Base-by-base conservation (phyloP, 2,113 vertebrate species). In the Eptesicus fuscus region DNA sequence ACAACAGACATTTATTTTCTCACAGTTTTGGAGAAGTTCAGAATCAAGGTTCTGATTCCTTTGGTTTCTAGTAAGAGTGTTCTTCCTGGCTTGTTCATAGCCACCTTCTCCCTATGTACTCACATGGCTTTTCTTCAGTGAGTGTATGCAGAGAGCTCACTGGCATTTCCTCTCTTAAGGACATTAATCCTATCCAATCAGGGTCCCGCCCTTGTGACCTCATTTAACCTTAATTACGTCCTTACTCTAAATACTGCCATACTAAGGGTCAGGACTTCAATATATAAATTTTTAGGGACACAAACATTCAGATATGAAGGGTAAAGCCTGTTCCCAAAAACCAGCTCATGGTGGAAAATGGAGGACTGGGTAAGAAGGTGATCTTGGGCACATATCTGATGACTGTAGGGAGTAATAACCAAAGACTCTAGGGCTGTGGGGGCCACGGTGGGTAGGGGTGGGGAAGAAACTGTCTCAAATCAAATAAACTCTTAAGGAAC, bases 1-100 rank as follows among this genome's bases (percentile, higher is more conserved):
- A 92, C 44, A 91, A 88, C 10, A 86, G 61, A 79, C 73, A 71
- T 40, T 73, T 56, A 91, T 84, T 83, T 95, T 92, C n/a, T 93
- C 71, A 78, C 32, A 93, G 65, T 67, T 95, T 47, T 87, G 56
- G 90, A 70, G 13, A 95, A 90, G 40, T 87, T 51, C 53, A 95
- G 83, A 35, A 83, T 71, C 70, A 93, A 94, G 67, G 28, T 73
- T 86, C 51, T 37, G 44, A 37, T 4, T 37, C 20, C 65, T 83
- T 67, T 78, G 51, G 67, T 73, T 90, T 88, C 65, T 89, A 53
- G 25, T 44, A 32, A 59, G 7, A 65, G 28, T 30, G 80, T 63
- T 78, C 47, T 87, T 76, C 25, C 56, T 82, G 63, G 53, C 69
- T 83, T 94, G 4, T 13, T 65, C 40, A 85, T 5, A 83, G 69